Percentiles rank a stretch among this genome's conserved stretches.
phyloP scores from a whole-genome alignment of 2,888 invertebrate genomes.

The Protophormia terraenovae region DNA sequence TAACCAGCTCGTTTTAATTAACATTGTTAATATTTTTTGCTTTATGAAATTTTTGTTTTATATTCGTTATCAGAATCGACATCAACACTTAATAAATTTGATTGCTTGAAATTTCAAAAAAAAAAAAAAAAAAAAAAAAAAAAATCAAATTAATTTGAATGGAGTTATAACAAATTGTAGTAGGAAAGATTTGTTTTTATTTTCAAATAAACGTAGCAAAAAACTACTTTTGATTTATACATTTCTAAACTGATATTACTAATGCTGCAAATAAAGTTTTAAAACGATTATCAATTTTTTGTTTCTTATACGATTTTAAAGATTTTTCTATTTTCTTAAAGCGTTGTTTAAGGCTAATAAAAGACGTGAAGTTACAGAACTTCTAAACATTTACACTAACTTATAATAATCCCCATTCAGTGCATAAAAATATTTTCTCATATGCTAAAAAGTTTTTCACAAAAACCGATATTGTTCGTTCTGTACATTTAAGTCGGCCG shows the following conservation, averaged over 20 bases:
- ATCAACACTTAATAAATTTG: constrained; percentile 51
- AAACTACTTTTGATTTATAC: background rate
- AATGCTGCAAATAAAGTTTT: background rate
- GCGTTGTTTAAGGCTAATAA: too few species aligned
- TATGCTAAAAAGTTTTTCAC: too few species aligned
- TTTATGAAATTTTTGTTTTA: constrained; percentile 1
- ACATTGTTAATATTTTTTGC: background rate
- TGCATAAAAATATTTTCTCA: too few species aligned
- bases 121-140: background rate
- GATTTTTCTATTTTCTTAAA: too few species aligned
- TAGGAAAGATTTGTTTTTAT: background rate
- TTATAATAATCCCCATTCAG: too few species aligned
- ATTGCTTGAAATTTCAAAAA: background rate
- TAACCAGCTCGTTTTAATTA: constrained; percentile 25
- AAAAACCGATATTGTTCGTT: too few species aligned
- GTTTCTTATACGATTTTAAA: too few species aligned
- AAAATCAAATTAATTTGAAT: background rate
- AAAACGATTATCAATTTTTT: too few species aligned
- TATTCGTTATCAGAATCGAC: constrained; percentile 26
- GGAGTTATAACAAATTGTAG: background rate
- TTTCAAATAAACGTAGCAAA: background rate
- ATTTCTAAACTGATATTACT: background rate
- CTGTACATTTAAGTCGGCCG: too few species aligned
- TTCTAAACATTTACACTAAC: too few species aligned
- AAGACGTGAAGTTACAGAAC: too few species aligned